A percentile compares a stretch with the other conserved stretches of the same genome.
Evolutionary conservation across 2,113 vertebrate species (phyloP).

Genomic region (Burhinus bistriatus): DNA sequence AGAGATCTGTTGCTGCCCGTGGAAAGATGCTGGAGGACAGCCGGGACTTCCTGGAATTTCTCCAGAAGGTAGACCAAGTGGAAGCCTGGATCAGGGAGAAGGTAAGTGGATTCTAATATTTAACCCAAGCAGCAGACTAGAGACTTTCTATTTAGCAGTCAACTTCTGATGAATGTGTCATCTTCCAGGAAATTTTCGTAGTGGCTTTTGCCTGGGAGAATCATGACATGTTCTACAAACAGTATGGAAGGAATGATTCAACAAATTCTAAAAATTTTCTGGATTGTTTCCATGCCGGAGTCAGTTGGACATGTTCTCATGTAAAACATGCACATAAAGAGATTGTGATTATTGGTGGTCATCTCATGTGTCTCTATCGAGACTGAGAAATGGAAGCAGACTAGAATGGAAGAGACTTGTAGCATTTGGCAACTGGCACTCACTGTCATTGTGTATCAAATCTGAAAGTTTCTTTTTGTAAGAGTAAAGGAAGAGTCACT

Average conservation of each 20-base stretch:
- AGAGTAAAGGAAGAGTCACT: neutral
- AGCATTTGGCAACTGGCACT: neutral
- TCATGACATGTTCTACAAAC: neutral
- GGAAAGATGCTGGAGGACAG: constrained; percentile 83
- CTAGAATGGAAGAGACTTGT: neutral
- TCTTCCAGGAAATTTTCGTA: neutral
- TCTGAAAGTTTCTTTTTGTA: neutral
- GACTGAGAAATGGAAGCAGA: neutral
- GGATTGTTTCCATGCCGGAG: neutral
- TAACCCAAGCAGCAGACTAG: neutral
- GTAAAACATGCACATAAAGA: neutral
- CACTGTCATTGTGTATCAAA: neutral
- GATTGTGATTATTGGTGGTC: neutral
- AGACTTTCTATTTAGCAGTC: neutral
- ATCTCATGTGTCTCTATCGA: neutral
- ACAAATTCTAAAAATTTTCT: neutral
- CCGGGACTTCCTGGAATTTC: constrained; percentile 84
- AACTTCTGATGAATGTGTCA: neutral
- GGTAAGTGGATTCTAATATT: constrained; percentile 62
- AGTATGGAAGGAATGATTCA: neutral
- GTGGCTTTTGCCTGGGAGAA: neutral
- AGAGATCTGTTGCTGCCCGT: constrained; percentile 70
- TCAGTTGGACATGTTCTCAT: neutral
- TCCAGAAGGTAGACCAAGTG: constrained; percentile 85
- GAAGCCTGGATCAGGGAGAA: constrained; percentile 90